phyloP scores from a whole-genome alignment of 2,797 vertebrate species.

The Melanogrammus aeglefinus region DNA sequence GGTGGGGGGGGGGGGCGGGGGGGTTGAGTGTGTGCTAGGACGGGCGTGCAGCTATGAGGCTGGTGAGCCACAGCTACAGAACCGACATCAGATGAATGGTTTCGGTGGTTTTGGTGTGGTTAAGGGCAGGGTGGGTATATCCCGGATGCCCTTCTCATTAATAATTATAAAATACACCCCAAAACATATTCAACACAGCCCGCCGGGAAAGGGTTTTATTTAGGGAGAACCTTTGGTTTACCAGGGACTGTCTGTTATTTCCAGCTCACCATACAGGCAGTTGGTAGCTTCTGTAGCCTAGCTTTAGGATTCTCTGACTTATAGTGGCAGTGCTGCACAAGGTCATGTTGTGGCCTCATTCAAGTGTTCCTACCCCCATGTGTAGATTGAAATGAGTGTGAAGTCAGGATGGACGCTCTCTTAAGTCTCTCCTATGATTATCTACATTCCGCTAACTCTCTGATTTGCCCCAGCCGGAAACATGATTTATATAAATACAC shows the following conservation, averaged over 20 bases:
- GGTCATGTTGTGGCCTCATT: neutral
- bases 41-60: neutral
- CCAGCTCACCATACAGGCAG: neutral
- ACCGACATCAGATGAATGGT: neutral
- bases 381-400: neutral
- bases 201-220: neutral
- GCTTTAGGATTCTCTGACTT: neutral
- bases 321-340: neutral
- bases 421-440: neutral
- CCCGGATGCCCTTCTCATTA: neutral
- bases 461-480: neutral
- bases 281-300: neutral
- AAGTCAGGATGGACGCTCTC: neutral
- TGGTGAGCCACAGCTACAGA: neutral
- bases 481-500: neutral
- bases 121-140: neutral
- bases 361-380: neutral
- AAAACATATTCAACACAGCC: neutral
- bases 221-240: conserved; percentile 3
- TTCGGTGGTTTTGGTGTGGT: neutral
- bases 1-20: too few species aligned
- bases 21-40: neutral
- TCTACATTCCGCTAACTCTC: neutral
- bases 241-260: neutral
- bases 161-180: conserved; percentile 4